Evolutionary conservation across 2,888 invertebrate species (phyloP).

Genomic region (Imbricaverruca yamaguchii): DNA sequence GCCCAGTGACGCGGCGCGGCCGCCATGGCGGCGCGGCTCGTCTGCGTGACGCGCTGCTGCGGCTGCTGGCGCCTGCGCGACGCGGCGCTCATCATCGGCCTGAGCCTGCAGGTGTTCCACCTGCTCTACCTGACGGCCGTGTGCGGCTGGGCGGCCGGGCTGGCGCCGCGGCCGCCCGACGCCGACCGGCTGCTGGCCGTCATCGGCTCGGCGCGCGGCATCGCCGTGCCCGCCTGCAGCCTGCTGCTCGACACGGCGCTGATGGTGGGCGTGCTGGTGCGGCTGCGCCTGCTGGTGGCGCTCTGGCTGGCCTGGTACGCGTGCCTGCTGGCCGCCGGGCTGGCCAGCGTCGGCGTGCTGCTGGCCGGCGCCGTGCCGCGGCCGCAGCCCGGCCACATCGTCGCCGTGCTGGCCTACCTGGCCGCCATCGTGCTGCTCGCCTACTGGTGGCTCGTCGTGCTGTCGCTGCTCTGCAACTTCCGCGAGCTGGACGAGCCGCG

Average conservation of each 20-base stretch:
- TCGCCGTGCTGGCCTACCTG: conserved; percentile 4
- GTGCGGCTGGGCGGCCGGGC: conserved; percentile 16
- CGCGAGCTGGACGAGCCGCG: neutral
- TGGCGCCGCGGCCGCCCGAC: neutral
- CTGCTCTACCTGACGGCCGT: conserved; percentile 12
- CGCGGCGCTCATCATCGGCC: conserved; percentile 4
- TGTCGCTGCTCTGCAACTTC: neutral
- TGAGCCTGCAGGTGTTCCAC: conserved; percentile 1
- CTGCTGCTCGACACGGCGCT: conserved; percentile 1
- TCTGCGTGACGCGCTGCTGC: conserved; percentile 5
- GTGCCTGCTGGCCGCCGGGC: neutral
- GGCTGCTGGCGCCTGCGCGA: neutral
- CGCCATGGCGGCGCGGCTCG: neutral
- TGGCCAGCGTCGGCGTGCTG: neutral
- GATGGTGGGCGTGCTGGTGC: conserved; percentile 11
- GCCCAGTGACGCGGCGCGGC: too few species aligned
- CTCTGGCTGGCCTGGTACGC: conserved; percentile 10
- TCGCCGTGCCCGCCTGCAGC: conserved; percentile 7
- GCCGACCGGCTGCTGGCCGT: neutral
- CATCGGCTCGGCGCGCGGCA: neutral
- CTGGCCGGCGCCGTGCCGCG: neutral
- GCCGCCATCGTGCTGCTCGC: neutral
- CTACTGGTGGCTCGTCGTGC: conserved; percentile 16
- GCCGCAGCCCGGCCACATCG: neutral
- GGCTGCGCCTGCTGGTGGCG: neutral